Evolutionary conservation across 2,797 vertebrate genomes (phyloP), one percentile per base, ranked within the genome.

Genomic region (Poeciliopsis presidionis): DNA sequence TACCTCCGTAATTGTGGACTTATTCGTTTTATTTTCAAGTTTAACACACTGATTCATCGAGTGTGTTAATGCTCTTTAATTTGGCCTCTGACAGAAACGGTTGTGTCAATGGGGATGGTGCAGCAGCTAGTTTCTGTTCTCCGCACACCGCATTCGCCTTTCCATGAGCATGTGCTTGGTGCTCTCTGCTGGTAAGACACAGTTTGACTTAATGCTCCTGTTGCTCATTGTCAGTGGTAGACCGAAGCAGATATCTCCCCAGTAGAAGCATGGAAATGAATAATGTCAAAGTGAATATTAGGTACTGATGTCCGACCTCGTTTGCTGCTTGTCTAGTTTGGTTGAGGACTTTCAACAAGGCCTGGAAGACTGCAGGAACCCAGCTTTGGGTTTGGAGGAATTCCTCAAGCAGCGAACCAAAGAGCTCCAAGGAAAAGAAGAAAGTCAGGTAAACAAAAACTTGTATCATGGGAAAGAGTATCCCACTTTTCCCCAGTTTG

Each of bases 21-120:
- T 57, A 5, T 57, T 57, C 0, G 12, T 28, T 28, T 57, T 14
- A 57, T 57, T 57, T 28, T 28, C 9, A n/a, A 55, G 9, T 13
- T 12, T 12, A n/a, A n/a, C 53, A n/a, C 53, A 8, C 20, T 53
- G 20, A 53, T 53, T 25, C 22, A 25, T 25, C 3, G 2, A 53
- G 49, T 53, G 2, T 53, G 49, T 25, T 25, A 53, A 53, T 61
- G 28, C 57, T 61, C 11, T 61, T 16, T 61, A 6, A 33, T 18
- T 61, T 61, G 28, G 45, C 53, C 22, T 74, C 22, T 28, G 65
- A 20, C 93, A 98, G 97, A 93, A 30, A 93, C 96, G 0, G 95
- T 98, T 14, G 92, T 97, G 74, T 96, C 95, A 55, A 98, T 98
- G 97, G 97, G 97, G 2, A 98, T 97, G 97, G 96, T 97, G 7